Base-by-base conservation (phyloP, 2,797 vertebrate genomes). In the Adrianichthys oophorus region DNA sequence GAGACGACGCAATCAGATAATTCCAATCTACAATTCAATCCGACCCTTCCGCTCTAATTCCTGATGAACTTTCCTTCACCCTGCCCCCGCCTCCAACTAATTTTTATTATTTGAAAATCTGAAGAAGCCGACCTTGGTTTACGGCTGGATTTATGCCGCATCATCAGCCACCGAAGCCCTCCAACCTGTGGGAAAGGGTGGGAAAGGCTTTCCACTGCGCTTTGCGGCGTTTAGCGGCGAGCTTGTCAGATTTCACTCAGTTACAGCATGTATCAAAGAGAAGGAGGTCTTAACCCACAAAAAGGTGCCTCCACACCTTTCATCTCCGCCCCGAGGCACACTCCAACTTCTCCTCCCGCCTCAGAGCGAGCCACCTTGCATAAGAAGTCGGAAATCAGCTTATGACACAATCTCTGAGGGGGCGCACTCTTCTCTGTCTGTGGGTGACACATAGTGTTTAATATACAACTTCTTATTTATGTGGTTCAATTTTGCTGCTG, bases 391-490 rank as follows among this genome's bases (percentile, higher is more conserved):
- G 32, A 85, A 89, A 89, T 87, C 85, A 86, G 84, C 86, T 88
- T 87, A 87, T 58, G 37, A 85, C 85, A 71, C 74, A 78, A 86
- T 88, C 84, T 90, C 83, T 80, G 76, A 84, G 79, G 82, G 63
- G 71, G 77, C 74, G 56, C 15, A 42, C 67, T 77, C 70, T 71
- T 68, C 32, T 12, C 32, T 12, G 70, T 71, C 66, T 64, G 71
- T 66, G 69, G 69, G 62, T 76, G 72, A 41, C 16, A 80, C 76
- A 72, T 83, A 79, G 78, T 74, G 62, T 59, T 77, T 65, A 62
- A 74, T 65, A 80, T 87, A 91, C 89, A 91, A 90, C 87, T 91
- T 32, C 90, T 90, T 91, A 83, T 91, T 91, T 89, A 92, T 87
- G 83, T 80, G 78, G 76, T 89, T 90, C 89, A 92, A 90, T 91